A percentile compares a stretch with the other conserved stretches of the same genome.
phyloP scores from a whole-genome alignment of 2,888 invertebrate species.

The Ferdinandea cuprea region DNA sequence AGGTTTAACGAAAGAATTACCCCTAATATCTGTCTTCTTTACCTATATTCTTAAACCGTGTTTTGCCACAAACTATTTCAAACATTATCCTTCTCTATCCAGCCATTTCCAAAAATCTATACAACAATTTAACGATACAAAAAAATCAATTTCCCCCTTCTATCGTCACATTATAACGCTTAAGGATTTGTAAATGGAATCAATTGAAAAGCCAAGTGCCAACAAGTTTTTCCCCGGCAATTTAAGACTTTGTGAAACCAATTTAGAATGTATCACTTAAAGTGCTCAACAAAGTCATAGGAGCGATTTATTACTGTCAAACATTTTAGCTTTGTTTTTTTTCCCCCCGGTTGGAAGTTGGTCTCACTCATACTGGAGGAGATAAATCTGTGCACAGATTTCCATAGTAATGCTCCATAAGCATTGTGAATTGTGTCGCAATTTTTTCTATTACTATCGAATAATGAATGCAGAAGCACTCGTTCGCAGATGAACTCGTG shows the following conservation, averaged over 20 bases:
- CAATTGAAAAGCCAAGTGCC: neutral
- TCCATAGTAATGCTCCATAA: neutral
- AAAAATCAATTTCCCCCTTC: too few relatives aligned
- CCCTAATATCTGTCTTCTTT: too few relatives aligned
- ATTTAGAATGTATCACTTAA: neutral
- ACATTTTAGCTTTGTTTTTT: constrained; percentile 4
- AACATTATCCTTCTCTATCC: too few relatives aligned
- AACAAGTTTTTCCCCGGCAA: constrained; percentile 14
- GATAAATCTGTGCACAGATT: constrained; percentile 2
- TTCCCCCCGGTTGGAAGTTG: neutral
- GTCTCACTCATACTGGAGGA: neutral
- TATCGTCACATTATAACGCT: too few relatives aligned
- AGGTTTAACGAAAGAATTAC: too few relatives aligned
- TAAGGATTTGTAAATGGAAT: too few relatives aligned
- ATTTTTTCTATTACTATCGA: neutral
- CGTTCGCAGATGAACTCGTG: neutral
- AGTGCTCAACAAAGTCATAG: neutral
- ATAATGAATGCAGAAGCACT: constrained; percentile 4
- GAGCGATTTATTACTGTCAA: constrained; percentile 11
- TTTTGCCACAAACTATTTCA: too few relatives aligned
- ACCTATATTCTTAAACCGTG: too few relatives aligned
- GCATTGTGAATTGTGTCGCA: neutral
- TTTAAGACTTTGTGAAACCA: neutral
- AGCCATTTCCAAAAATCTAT: too few relatives aligned
- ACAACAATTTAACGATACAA: too few relatives aligned